These are phyloP conservation scores for Acestrorhynchus altus DNA, from an alignment of 2,797 vertebrate species.

Conservation along the genomic window DNA sequence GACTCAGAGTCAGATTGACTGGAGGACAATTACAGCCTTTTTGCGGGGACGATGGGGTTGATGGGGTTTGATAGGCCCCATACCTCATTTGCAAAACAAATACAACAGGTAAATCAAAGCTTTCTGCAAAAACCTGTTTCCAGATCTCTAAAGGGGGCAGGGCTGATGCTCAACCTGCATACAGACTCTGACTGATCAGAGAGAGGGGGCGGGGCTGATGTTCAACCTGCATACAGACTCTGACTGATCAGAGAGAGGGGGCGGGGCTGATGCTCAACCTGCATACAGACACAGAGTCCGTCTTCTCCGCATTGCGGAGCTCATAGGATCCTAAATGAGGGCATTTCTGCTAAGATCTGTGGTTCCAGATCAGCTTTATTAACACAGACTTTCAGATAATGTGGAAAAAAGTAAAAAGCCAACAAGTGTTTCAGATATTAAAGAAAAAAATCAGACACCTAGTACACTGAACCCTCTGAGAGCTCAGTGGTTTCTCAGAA, in stretches of 20 bases:
- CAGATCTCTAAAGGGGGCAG: too few relatives aligned
- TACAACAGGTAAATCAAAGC: neutral
- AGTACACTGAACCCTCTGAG: slow-evolving; percentile 22
- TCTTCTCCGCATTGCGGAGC: too few relatives aligned
- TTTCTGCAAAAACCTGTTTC: too few relatives aligned
- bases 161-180: too few relatives aligned
- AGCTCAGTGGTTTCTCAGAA: slow-evolving; percentile 30
- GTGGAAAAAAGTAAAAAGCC: neutral
- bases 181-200: too few relatives aligned
- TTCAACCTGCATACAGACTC: too few relatives aligned
- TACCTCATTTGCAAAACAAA: neutral
- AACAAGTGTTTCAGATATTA: neutral
- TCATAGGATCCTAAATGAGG: too few relatives aligned
- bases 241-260: too few relatives aligned
- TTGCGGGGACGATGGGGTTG: neutral
- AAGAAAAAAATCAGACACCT: slow-evolving; percentile 8
- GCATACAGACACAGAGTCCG: too few relatives aligned
- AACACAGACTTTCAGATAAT: too few relatives aligned
- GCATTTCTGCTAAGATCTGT: neutral
- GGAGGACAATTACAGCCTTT: neutral
- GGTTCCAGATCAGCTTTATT: neutral
- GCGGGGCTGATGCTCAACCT: too few relatives aligned
- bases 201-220: too few relatives aligned
- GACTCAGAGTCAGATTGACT: neutral
- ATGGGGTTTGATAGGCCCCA: neutral